Conservation (phyloP, 1,140 invertebrate species). For the Asobara japonica region DNA sequence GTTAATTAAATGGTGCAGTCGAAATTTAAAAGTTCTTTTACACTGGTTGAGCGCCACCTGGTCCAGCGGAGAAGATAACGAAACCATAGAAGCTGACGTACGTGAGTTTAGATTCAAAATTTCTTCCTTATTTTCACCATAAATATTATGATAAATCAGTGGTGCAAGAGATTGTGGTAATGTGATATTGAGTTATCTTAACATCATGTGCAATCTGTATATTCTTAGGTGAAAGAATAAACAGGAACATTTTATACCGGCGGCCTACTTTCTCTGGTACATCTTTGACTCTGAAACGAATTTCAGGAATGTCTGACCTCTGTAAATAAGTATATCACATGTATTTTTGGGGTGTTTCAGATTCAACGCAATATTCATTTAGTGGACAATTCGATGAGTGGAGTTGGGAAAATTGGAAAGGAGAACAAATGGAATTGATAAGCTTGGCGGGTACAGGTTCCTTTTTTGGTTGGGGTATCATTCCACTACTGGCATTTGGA, state of each 20-base stretch:
- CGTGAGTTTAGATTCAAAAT: background rate
- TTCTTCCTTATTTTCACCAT: background rate
- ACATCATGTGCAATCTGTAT: background rate
- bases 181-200: background rate
- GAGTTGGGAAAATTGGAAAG: conserved; percentile 6
- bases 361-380: background rate
- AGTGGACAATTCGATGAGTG: conserved; percentile 4
- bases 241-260: background rate
- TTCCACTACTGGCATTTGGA: conserved; percentile 81
- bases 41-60: background rate
- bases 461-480: conserved; percentile 75
- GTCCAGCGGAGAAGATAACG: background rate
- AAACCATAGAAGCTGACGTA: background rate
- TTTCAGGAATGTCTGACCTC: background rate
- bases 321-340: background rate
- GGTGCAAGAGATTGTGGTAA: background rate
- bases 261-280: background rate
- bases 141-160: background rate
- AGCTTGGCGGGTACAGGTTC: conserved; percentile 60
- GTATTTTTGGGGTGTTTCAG: background rate
- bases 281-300: background rate
- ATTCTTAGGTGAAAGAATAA: background rate
- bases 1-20: background rate
- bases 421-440: conserved; percentile 55
- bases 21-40: too few relatives aligned